phyloP scores from a whole-genome alignment of 2,888 invertebrate genomes.

The Gymnocheta viridis region DNA sequence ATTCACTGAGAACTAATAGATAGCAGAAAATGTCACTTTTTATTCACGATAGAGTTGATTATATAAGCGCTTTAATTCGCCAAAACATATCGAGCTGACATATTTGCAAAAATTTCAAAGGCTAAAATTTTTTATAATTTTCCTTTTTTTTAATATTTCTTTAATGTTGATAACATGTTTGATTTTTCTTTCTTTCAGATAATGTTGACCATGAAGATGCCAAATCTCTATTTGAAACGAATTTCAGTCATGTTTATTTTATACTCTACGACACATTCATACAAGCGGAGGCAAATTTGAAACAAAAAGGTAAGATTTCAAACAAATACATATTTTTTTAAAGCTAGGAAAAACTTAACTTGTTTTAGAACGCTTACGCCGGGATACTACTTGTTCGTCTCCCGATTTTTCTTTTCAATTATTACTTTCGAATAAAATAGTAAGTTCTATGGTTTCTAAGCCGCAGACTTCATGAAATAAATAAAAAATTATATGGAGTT shows the following conservation, averaged over 20 bases:
- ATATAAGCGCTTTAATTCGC: too few relatives aligned
- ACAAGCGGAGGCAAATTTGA: constrained; percentile 93
- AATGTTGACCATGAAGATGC: constrained; percentile 94
- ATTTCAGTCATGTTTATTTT: constrained; percentile 97
- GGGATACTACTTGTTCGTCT: background rate
- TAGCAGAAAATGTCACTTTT: too few relatives aligned
- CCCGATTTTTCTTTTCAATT: background rate
- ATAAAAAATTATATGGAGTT: too few relatives aligned
- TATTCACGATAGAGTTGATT: too few relatives aligned
- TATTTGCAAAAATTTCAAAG: too few relatives aligned
- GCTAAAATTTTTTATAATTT: background rate
- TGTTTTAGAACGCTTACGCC: background rate
- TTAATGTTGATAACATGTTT: background rate
- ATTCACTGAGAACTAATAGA: too few relatives aligned
- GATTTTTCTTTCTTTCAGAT: constrained; percentile 85
- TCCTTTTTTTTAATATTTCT: background rate
- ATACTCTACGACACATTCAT: constrained; percentile 97
- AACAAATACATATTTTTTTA: background rate
- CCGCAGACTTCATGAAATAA: too few relatives aligned
- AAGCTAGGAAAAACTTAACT: background rate
- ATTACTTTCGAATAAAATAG: background rate
- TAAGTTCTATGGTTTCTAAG: too few relatives aligned
- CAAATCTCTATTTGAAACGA: constrained; percentile 95
- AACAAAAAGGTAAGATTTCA: constrained; percentile 89
- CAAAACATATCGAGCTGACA: too few relatives aligned